Conservation (phyloP, 2,113 vertebrate species). For the Globicephala melas region DNA sequence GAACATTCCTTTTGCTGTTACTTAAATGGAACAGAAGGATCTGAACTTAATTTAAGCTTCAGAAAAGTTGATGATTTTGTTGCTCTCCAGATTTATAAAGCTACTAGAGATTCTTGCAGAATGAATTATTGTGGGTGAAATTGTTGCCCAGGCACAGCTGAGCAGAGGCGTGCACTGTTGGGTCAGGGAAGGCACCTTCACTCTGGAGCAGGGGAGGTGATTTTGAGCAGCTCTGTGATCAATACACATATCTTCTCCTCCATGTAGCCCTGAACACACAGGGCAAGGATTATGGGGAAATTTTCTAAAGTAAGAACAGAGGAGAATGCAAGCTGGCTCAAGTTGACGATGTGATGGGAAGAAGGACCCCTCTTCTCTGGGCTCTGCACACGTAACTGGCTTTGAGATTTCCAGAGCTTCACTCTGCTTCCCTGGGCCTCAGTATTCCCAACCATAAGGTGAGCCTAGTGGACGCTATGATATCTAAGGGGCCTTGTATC, state of each 20-base stretch:
- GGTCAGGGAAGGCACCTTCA: not conserved
- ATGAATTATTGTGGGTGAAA: not conserved
- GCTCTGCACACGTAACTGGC: rapidly evolving
- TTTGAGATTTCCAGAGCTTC: not conserved
- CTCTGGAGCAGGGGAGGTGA: rapidly evolving
- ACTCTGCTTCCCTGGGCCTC: not conserved
- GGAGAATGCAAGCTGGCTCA: rapidly evolving
- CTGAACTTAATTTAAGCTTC: constrained; percentile 35
- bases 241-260: rapidly evolving
- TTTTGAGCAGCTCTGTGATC: rapidly evolving
- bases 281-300: not conserved
- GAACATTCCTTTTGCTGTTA: not conserved
- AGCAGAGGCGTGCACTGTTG: rapidly evolving
- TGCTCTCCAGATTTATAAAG: constrained; percentile 32
- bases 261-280: rapidly evolving
- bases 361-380: rapidly evolving
- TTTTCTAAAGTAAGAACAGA: not conserved
- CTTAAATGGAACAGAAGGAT: not conserved
- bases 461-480: too few species aligned
- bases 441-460: not conserved
- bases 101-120: not conserved
- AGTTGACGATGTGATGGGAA: rapidly evolving
- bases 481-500: rapidly evolving
- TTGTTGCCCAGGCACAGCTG: not conserved
- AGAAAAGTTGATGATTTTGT: constrained; percentile 30